Evolutionary conservation across 1,140 invertebrate genomes (phyloP).

Genomic region (Eupristina koningsbergeri): DNA sequence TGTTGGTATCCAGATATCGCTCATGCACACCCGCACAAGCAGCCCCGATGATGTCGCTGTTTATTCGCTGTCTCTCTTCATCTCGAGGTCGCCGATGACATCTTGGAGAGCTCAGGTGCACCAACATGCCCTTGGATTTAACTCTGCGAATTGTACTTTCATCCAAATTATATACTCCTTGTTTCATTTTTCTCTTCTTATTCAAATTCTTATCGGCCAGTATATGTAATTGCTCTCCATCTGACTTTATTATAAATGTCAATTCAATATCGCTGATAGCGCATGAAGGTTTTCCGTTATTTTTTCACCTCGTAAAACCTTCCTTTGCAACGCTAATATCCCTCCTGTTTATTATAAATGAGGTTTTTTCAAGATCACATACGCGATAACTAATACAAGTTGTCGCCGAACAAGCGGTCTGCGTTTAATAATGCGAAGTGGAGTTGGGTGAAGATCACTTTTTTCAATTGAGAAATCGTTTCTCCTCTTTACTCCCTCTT

Average conservation of each 20-base stretch:
- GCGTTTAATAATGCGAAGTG: not conserved
- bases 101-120: not conserved
- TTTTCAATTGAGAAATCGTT: not conserved
- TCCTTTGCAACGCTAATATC: not conserved
- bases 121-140: not conserved
- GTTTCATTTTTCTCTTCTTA: not conserved
- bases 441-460: not conserved
- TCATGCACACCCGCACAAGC: not conserved
- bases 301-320: not conserved
- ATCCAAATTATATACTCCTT: constrained; percentile 1
- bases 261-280: constrained; percentile 4
- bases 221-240: not conserved
- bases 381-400: not conserved
- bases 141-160: not conserved
- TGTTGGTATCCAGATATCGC: not conserved
- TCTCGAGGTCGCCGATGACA: not conserved
- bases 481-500: not conserved
- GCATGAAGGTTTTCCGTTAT: not conserved
- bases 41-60: too few relatives aligned
- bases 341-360: not conserved
- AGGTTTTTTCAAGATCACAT: not conserved
- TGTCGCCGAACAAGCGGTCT: too few relatives aligned
- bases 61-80: not conserved
- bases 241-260: not conserved
- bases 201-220: not conserved